phyloP scores from a whole-genome alignment of 2,888 invertebrate species.

The Merodon equestris region DNA sequence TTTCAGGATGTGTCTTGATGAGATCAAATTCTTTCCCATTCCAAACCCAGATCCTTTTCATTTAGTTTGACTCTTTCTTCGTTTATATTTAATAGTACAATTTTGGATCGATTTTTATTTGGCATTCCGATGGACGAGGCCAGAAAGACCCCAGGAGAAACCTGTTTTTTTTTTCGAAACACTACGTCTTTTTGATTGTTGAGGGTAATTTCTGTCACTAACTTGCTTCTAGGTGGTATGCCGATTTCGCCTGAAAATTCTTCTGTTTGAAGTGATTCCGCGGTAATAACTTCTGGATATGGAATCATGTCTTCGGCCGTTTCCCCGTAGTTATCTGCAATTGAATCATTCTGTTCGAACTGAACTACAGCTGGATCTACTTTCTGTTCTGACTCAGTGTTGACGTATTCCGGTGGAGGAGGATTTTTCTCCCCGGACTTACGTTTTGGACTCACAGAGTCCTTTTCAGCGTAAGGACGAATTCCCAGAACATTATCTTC shows the following conservation, averaged over 20 bases:
- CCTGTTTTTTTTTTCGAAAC: slow-evolving; percentile 10
- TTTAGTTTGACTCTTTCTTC: not conserved
- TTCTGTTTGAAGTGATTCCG: not conserved
- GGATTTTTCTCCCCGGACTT: not conserved
- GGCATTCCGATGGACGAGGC: not conserved
- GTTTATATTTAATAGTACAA: not conserved
- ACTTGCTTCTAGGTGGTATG: not conserved
- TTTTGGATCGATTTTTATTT: not conserved
- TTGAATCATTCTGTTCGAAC: not conserved
- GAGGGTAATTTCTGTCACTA: not conserved
- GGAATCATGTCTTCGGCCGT: not conserved
- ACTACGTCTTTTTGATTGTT: not conserved
- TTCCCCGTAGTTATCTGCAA: not conserved
- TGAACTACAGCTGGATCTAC: too few relatives aligned
- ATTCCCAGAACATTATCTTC: slow-evolving; percentile 1
- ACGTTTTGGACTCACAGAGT: not conserved
- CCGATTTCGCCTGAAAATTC: not conserved
- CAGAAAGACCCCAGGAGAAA: slow-evolving; percentile 15
- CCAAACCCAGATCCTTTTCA: not conserved
- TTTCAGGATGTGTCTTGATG: not conserved
- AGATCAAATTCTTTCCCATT: not conserved
- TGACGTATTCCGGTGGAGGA: not conserved
- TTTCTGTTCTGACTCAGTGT: too few relatives aligned
- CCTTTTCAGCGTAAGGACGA: not conserved
- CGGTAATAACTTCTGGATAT: not conserved